Base-by-base conservation (phyloP, 2,888 invertebrate genomes). In the Venustoraphidia nigricollis region DNA sequence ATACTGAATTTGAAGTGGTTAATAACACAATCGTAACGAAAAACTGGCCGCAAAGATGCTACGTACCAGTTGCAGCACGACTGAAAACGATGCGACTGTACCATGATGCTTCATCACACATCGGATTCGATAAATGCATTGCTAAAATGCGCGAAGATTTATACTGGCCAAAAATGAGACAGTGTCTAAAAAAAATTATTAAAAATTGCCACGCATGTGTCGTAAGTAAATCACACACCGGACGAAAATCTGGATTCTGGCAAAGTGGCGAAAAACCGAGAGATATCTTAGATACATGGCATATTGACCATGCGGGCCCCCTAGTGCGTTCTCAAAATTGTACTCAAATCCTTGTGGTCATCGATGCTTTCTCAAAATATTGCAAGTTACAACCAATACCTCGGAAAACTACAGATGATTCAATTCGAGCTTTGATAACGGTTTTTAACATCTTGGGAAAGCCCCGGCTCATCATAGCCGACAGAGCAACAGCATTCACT, bases 161-260 rank as follows among this genome's bases (percentile, higher is more conserved):
- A 17, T 17, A 17, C 17, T 47, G 47, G 47, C 49, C 49, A 14
- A 50, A 36, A 36, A 53, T 53, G 54, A 48, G 53, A 11, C 42
- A 46, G 43, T 53, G 52, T 35, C 36, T 53, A 17, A 53, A 48
- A 39, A 51, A 53, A 14, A 48, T 50, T 36, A 51, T 51, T 10
- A 46, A 36, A 37, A 54, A 53, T 17, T 52, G 52, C 37, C 36
- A 41, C 36, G 13, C 35, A 6, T 53, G 53, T 39, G 44, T 44
- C 10, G n/a, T 50, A n/a, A 48, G 50, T n/a, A 56, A 57, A 51
- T 55, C 52, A n/a, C 55, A 55, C 46, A 57, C 54, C 34, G 55
- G 55, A 9, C 51, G 39, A 36, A 47, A 50, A 38, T 9, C 14
- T 13, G 53, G 53, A n/a, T 27, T 51, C 9, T 53, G 46, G 39